Conservation (phyloP, 2,113 vertebrate genomes). For the Channa argus region DNA sequence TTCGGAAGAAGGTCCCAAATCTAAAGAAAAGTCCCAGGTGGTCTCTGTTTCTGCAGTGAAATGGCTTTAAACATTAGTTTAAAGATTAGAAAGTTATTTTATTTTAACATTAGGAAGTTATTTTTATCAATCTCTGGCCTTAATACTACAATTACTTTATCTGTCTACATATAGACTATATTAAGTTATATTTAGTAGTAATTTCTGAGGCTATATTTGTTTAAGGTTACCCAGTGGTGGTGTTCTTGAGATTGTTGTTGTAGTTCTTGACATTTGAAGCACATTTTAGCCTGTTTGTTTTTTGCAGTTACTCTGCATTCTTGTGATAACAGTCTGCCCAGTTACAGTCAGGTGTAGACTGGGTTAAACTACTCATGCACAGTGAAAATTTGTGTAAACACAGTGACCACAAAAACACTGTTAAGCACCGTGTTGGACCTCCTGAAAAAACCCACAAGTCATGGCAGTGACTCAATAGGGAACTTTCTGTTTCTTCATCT, state of each 20-base stretch:
- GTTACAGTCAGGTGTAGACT: conserved; percentile 9
- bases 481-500: conserved; percentile 6
- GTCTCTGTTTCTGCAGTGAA: not conserved
- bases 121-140: not conserved
- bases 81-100: too few species aligned
- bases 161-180: conserved; percentile 30
- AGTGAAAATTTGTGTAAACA: not conserved
- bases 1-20: not conserved
- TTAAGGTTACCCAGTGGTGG: conserved; percentile 18
- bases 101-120: too few species aligned
- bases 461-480: not conserved
- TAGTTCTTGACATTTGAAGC: conserved; percentile 56
- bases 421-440: not conserved
- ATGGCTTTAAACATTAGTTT: not conserved
- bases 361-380: conserved; percentile 11
- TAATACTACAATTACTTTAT: conserved; percentile 26
- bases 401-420: not conserved
- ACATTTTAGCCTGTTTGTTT: conserved; percentile 61
- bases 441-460: not conserved
- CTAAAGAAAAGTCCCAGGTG: conserved; percentile 1
- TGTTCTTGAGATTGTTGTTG: conserved; percentile 61
- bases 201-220: conserved; percentile 47
- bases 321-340: conserved; percentile 9
- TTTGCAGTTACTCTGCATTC: conserved; percentile 27
- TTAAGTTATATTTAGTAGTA: conserved; percentile 16